Conservation (phyloP, 1,140 invertebrate genomes). For the Drosophila kanapiae region DNA sequence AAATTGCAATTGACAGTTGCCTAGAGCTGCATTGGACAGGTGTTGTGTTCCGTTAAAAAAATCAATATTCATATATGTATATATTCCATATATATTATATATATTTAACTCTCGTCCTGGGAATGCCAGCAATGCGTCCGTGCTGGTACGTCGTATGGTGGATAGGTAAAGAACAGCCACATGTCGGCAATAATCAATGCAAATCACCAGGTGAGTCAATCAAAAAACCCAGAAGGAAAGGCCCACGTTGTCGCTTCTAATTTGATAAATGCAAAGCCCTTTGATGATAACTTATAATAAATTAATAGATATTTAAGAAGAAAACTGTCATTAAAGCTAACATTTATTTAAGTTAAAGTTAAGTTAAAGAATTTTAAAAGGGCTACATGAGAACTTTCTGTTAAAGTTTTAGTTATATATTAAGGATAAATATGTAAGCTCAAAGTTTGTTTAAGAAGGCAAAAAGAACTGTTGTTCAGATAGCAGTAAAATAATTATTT, state of each 20-base stretch:
- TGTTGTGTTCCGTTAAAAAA: constrained; percentile 44
- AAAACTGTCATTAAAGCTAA: neutral
- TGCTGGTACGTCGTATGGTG: constrained; percentile 11
- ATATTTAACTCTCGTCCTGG: constrained; percentile 57
- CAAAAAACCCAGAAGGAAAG: constrained; percentile 3
- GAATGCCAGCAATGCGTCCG: constrained; percentile 45
- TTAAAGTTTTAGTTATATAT: neutral
- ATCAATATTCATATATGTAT: constrained; percentile 54
- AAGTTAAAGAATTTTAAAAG: neutral
- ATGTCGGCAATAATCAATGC: constrained; percentile 54
- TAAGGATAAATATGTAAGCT: neutral
- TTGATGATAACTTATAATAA: neutral
- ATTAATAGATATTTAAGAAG: neutral
- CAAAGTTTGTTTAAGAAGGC: neutral
- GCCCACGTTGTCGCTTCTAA: too few species aligned
- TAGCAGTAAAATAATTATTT: constrained; percentile 16
- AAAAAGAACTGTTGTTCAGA: constrained; percentile 11
- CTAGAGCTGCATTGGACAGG: constrained; percentile 47
- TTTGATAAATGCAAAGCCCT: neutral
- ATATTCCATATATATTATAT: constrained; percentile 31
- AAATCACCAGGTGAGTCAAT: constrained; percentile 39
- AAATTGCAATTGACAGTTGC: constrained; percentile 56
- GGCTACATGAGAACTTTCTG: rapidly evolving
- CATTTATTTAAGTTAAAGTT: too few species aligned
- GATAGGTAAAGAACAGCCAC: neutral